Evolutionary conservation across 2,888 invertebrate genomes (phyloP).

Genomic region (Diplolepis rosae): DNA sequence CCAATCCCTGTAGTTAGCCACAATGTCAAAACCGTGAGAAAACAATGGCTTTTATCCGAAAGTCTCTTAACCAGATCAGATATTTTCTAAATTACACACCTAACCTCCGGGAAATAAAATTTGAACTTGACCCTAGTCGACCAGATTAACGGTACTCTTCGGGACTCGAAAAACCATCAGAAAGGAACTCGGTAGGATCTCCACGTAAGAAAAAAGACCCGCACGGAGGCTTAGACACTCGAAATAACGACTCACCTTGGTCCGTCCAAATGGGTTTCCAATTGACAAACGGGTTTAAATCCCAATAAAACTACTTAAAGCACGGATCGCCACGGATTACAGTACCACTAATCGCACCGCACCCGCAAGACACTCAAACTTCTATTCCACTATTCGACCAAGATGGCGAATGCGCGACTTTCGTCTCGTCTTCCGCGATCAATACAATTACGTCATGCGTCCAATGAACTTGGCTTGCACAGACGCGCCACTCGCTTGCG

Average conservation of each 20-base stretch:
- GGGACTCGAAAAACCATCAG: constrained; percentile 38
- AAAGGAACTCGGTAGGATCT: constrained; percentile 42
- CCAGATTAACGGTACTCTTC: constrained; percentile 30
- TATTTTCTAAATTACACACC: not conserved
- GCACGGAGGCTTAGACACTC: constrained; percentile 24
- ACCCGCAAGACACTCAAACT: constrained; percentile 67
- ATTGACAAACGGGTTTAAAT: constrained; percentile 77
- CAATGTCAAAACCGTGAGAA: constrained; percentile 51
- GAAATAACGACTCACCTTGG: constrained; percentile 79
- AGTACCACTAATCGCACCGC: constrained; percentile 61
- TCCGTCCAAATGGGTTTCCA: constrained; percentile 85
- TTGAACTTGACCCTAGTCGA: not conserved
- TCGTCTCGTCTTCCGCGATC: constrained; percentile 72
- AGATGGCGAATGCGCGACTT: constrained; percentile 75
- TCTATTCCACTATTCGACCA: constrained; percentile 74
- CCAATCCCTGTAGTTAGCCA: constrained; percentile 43
- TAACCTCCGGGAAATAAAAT: not conserved
- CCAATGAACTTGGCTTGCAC: constrained; percentile 51
- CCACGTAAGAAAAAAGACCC: constrained; percentile 73
- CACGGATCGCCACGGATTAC: constrained; percentile 72
- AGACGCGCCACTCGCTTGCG: constrained; percentile 34
- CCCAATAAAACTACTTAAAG: constrained; percentile 70
- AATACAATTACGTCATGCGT: constrained; percentile 75
- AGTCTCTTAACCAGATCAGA: not conserved
- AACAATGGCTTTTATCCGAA: constrained; percentile 35